Conservation (phyloP, 2,888 invertebrate species). For the Ctenicera cuprea region DNA sequence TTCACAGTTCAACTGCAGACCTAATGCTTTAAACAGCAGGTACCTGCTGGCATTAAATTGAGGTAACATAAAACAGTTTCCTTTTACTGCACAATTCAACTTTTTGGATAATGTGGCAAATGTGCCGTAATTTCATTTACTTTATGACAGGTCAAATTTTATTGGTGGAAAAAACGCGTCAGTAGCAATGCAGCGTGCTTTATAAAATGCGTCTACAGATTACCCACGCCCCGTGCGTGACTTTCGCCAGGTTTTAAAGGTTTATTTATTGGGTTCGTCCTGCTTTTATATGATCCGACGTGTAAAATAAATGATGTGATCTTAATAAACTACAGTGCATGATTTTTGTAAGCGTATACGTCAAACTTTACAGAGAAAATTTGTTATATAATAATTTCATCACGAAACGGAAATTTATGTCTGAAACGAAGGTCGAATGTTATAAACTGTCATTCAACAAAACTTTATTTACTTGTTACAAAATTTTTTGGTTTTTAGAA, state of each 20-base stretch:
- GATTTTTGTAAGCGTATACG: no score
- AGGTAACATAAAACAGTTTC: background rate
- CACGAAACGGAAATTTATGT: no score
- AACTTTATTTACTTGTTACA: no score
- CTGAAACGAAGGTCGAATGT: no score
- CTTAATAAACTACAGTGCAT: no score
- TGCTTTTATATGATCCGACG: background rate
- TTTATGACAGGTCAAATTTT: conserved; percentile 13
- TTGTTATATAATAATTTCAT: no score
- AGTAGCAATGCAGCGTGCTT: conserved; percentile 7
- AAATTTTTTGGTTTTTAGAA: no score
- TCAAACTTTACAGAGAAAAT: no score
- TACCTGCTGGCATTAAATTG: background rate
- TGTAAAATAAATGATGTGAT: background rate
- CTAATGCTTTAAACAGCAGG: no score
- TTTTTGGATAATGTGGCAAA: background rate
- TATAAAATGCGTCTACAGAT: conserved; percentile 14
- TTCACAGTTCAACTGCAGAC: no score
- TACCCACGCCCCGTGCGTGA: conserved; percentile 2
- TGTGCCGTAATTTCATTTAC: conserved; percentile 16
- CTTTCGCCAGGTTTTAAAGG: background rate
- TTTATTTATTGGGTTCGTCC: background rate
- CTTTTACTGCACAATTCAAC: background rate
- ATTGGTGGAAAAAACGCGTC: conserved; percentile 13
- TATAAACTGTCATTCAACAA: no score